Evolutionary conservation across 2,113 vertebrate species (phyloP), one percentile per base, ranked within the genome.

Genomic region (Hylia prasina): DNA sequence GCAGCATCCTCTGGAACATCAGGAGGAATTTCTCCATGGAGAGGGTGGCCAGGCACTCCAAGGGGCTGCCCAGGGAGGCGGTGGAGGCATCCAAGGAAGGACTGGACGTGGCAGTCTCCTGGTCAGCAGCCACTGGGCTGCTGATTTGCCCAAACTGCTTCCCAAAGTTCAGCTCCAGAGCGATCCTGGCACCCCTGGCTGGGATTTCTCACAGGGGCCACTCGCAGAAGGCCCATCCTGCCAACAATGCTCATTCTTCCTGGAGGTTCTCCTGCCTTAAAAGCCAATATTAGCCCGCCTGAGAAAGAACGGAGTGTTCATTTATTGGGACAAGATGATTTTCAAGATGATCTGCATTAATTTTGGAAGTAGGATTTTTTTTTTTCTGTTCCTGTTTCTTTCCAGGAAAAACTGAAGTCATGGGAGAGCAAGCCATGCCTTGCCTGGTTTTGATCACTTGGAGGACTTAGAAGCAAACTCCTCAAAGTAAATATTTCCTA

Each of bases 401-500:
- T 94, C 93, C 82, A 97, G 83, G 76, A 93, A 93, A 89, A 90
- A 56, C 39, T 79, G 60, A 92, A 60, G 82, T 92, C 64, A 85
- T 78, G 10, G 2, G 44, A 85, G 63, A 95, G 66, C 76, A 91
- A 84, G 78, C 54, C 75, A 63, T n/a, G 53, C 64, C 82, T 61
- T 88, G 90, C 88, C 92, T 96, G 61, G 33, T 69, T 97, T 96
- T 87, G 88, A 96, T 95, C 96, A 95, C 69, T 96, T 87, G 93
- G 87, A 54, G 75, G 44, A 44, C 93, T 90, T 60, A 66, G 69
- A 93, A 81, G 75, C 79, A 84, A 96, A 84, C 44, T 72, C 87
- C 95, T 97, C 94, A 95, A 96, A 93, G 94, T 93, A 95, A 97
- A 92, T 95, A 94, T 96, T 97, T 97, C 96, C 88, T 95, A 84